Conservation (phyloP, 2,888 invertebrate genomes). For the Tetanocera ferruginea region DNA sequence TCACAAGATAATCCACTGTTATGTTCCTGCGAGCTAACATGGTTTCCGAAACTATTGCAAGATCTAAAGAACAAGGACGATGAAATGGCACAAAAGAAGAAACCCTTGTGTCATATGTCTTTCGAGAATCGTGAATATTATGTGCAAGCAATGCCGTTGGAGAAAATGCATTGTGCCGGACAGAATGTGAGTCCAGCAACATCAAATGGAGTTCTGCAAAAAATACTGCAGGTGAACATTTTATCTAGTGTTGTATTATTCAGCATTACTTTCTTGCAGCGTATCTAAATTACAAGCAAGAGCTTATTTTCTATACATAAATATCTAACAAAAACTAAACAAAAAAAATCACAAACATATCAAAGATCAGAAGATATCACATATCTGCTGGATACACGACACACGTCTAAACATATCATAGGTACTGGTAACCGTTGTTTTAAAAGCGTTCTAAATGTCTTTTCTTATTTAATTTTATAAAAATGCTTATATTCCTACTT, state of each 20-base stretch:
- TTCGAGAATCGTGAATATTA: constrained; percentile 86
- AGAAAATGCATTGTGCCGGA: constrained; percentile 86
- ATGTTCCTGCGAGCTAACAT: constrained; percentile 89
- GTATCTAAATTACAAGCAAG: constrained; percentile 5
- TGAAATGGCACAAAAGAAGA: constrained; percentile 89
- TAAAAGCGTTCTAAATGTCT: background rate
- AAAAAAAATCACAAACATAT: constrained; percentile 12
- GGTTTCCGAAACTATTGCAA: constrained; percentile 88
- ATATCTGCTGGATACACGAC: background rate
- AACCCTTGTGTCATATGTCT: constrained; percentile 85
- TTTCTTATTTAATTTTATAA: background rate
- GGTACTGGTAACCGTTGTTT: constrained; percentile 25
- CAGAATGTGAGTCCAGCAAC: constrained; percentile 70
- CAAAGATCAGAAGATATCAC: constrained; percentile 10
- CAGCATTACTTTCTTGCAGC: constrained; percentile 23
- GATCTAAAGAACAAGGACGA: constrained; percentile 85
- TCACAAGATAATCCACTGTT: constrained; percentile 86
- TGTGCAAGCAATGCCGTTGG: constrained; percentile 84
- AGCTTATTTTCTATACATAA: background rate
- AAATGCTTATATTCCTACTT: background rate
- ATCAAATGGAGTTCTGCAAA: constrained; percentile 63
- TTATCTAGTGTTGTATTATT: constrained; percentile 41
- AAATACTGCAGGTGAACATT: constrained; percentile 65
- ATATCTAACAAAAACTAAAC: background rate
- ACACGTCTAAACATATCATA: constrained; percentile 28